phyloP scores from a whole-genome alignment of 2,888 invertebrate genomes.

The Nomada goodeniana region DNA sequence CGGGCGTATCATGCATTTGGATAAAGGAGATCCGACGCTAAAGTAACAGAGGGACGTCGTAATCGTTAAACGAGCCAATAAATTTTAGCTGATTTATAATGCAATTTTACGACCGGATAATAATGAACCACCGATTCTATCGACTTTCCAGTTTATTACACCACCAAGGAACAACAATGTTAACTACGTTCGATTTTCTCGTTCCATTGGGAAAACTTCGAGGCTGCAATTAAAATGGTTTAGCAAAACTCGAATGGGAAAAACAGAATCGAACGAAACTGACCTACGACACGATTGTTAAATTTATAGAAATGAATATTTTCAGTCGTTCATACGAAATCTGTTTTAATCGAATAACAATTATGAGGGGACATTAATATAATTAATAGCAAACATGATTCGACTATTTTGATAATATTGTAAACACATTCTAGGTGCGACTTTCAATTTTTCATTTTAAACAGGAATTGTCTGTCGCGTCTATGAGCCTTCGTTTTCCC shows the following conservation, averaged over 20 bases:
- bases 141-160: constrained; percentile 28
- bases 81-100: constrained; percentile 48
- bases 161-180: constrained; percentile 4
- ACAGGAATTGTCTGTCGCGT: no score
- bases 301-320: not conserved
- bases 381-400: no score
- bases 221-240: constrained; percentile 18
- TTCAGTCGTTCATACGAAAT: no score
- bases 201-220: not conserved
- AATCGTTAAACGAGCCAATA: constrained; percentile 55
- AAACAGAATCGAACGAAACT: not conserved
- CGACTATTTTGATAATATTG: no score
- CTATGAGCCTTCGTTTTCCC: no score
- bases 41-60: constrained; percentile 38
- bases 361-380: no score
- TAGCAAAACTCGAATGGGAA: not conserved
- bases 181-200: not conserved
- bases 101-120: constrained; percentile 55
- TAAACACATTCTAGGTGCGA: no score
- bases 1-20: constrained; percentile 2
- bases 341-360: no score
- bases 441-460: no score
- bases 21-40: not conserved
- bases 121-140: constrained; percentile 42
- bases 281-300: no score